These are phyloP conservation scores for Bombus confusus DNA, from an alignment of 1,140 invertebrate species.

Conservation along the genomic window DNA sequence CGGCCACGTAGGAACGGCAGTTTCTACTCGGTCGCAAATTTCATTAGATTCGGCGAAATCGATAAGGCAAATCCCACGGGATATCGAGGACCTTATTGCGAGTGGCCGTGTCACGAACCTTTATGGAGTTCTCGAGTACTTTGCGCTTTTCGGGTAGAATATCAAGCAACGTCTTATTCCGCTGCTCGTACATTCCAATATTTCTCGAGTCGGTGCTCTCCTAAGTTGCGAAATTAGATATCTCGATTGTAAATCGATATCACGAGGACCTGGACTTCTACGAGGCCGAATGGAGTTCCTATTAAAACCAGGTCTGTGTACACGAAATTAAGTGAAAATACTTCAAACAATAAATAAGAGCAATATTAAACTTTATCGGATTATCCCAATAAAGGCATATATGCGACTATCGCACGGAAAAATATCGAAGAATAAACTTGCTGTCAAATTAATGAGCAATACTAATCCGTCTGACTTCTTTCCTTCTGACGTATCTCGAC, in stretches of 20 bases:
- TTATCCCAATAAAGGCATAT: no score
- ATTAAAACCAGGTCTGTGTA: neutral
- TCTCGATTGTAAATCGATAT: no score
- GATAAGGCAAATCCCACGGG: slow-evolving; percentile 46
- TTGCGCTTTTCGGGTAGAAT: slow-evolving; percentile 44
- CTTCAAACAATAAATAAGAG: neutral
- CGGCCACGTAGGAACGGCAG: slow-evolving; percentile 14
- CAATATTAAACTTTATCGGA: no score
- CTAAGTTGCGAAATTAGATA: neutral
- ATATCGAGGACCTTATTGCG: slow-evolving; percentile 51
- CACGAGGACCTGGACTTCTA: neutral
- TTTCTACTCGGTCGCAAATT: slow-evolving; percentile 34
- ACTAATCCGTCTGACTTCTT: no score
- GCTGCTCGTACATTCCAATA: neutral
- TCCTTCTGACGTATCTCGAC: no score
- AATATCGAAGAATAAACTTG: neutral
- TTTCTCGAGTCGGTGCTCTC: neutral
- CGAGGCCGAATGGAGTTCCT: neutral
- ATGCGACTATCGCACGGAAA: neutral
- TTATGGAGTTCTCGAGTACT: slow-evolving; percentile 53
- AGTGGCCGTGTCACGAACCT: slow-evolving; percentile 46
- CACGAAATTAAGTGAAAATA: neutral
- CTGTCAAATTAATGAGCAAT: neutral
- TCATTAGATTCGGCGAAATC: slow-evolving; percentile 57
- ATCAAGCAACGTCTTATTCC: slow-evolving; percentile 35